These are phyloP conservation scores for Thamnaconus septentrionalis DNA, from an alignment of 2,113 vertebrate genomes.

Conservation along the genomic window DNA sequence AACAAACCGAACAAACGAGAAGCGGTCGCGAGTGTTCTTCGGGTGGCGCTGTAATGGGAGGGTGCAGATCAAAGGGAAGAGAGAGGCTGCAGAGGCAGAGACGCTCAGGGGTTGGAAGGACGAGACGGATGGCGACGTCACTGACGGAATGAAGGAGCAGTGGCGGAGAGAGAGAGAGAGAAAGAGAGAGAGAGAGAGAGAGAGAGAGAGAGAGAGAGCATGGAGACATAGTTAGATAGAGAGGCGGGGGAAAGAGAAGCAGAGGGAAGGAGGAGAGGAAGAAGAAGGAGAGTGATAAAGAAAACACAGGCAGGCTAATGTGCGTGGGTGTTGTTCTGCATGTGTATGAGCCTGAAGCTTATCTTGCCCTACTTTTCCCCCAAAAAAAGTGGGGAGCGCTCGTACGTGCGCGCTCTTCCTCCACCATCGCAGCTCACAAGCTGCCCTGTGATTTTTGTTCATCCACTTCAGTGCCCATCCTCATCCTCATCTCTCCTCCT, in stretches of 20 bases:
- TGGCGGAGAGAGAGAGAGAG: constrained; percentile 22
- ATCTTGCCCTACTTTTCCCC: constrained; percentile 73
- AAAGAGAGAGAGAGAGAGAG: constrained; percentile 7
- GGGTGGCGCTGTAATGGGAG: constrained; percentile 14
- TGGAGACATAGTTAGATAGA: not conserved
- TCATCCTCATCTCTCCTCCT: not conserved
- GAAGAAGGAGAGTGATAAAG: not conserved
- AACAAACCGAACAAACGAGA: too few species aligned
- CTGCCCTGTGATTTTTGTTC: not conserved
- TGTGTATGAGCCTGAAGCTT: constrained; percentile 69
- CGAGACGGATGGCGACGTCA: constrained; percentile 35
- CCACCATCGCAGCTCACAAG: constrained; percentile 28
- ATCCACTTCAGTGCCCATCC: constrained; percentile 8
- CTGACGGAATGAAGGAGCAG: constrained; percentile 33
- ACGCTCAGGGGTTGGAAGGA: constrained; percentile 34
- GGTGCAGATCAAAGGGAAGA: constrained; percentile 40
- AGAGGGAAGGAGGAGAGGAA: constrained; percentile 2
- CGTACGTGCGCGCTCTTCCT: constrained; percentile 22
- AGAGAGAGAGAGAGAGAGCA: not conserved
- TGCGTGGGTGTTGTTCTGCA: constrained; percentile 64
- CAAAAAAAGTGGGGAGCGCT: constrained; percentile 44
- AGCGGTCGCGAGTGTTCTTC: too few species aligned
- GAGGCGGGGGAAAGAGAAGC: not conserved
- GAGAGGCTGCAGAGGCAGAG: constrained; percentile 42
- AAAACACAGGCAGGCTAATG: constrained; percentile 31